Percentiles rank a stretch among this genome's conserved stretches.
Evolutionary conservation across 1,140 invertebrate genomes (phyloP).

Genomic region (Chelonus insularis): DNA sequence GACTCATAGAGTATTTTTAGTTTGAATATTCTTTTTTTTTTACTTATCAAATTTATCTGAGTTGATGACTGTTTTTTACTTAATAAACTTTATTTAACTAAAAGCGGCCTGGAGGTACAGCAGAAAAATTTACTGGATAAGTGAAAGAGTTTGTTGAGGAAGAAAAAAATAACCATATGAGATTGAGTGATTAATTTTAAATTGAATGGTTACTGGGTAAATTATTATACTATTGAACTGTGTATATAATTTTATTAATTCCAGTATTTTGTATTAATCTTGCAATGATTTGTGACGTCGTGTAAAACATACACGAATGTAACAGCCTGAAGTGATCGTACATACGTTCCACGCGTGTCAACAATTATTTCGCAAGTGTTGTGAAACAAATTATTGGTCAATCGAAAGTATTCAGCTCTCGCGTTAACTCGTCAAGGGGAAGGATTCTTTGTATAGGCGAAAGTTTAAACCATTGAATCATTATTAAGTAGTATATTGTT

Average conservation of each 20-base stretch:
- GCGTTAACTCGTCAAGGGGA: neutral
- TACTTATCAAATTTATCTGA: no score
- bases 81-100: no score
- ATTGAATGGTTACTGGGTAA: no score
- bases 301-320: neutral
- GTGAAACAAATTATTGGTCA: conserved; percentile 20
- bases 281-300: neutral
- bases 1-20: neutral
- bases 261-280: neutral
- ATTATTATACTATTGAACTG: no score
- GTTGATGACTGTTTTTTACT: no score
- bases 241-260: no score
- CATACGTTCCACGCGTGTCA: conserved; percentile 18
- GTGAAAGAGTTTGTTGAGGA: no score
- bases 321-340: neutral
- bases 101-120: no score
- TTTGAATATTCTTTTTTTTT: neutral
- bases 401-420: conserved; percentile 7
- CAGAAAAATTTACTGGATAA: no score
- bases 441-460: neutral
- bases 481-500: neutral
- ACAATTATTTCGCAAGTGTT: conserved; percentile 21
- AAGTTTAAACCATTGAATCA: conserved; percentile 1
- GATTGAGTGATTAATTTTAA: no score
- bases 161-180: no score